Base-by-base conservation (phyloP, 1,140 invertebrate species). In the Drosophila lowei region DNA sequence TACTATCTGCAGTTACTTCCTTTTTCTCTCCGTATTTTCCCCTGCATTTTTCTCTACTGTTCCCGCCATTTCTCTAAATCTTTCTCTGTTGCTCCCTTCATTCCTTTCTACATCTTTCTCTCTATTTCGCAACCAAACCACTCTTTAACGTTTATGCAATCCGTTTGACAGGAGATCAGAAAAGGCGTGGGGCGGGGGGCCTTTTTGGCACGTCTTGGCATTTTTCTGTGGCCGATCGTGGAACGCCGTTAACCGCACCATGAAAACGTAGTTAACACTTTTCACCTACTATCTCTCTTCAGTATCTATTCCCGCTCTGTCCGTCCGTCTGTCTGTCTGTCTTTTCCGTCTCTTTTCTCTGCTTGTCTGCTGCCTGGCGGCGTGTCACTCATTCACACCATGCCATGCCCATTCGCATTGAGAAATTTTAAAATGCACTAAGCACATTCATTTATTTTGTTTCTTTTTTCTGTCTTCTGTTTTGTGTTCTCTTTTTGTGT, bases 201-300 rank as follows among this genome's bases (percentile, higher is more conserved):
- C 49, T 47, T 70, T 70, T 79, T 70, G 63, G 74, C 71, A 79
- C 75, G 77, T 80, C 77, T 76, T 77, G 46, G 62, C 76, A 58
- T 56, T 74, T 79, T 79, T 72, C 58, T 64, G 28, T 50, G 30
- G 62, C 55, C 38, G 55, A 62, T 65, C 54, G 54, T 66, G 70
- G 65, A 55, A 61, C 67, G 55, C 34, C 44, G 66, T 72, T 79
- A 80, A 76, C 72, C 72, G 55, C 57, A 77, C 73, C 66, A 64
- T 81, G 71, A 74, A 81, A 77, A 60, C 59, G 48, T 56, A 81
- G 79, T 74, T 81, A 73, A 83, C 73, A 81, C 77, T 79, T 72
- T 77, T 68, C 60, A 59, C 42, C 34, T 38, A 38, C 34, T 38
- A 38, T 38, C 34, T 38, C 34, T 13, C 11, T 13, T 13, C 11